phyloP scores from a whole-genome alignment of 1,140 invertebrate species.

The Drosophila willistoni region DNA sequence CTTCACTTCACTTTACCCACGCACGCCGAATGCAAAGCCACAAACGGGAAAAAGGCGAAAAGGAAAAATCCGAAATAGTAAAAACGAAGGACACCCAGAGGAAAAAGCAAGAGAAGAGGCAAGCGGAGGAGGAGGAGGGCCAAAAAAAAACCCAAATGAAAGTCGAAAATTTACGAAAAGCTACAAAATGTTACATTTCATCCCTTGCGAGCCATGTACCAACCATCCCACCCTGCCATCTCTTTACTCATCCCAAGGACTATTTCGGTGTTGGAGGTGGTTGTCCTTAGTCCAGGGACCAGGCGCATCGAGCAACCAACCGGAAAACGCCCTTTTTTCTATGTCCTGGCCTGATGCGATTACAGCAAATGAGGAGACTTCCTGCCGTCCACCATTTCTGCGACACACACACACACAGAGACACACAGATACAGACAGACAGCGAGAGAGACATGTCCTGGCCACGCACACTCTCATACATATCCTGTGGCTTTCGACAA shows the following conservation, averaged over 20 bases:
- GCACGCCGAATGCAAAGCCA: conserved; percentile 52
- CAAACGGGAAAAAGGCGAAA: conserved; percentile 32
- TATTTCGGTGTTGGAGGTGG: not conserved
- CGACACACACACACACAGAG: conserved; percentile 39
- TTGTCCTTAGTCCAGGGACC: conserved; percentile 16
- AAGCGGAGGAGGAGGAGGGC: no score
- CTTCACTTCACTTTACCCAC: conserved; percentile 7
- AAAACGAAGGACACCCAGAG: conserved; percentile 31
- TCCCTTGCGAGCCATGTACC: conserved; percentile 57
- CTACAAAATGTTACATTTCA: conserved; percentile 82
- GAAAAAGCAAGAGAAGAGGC: conserved; percentile 13
- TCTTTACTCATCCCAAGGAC: conserved; percentile 10
- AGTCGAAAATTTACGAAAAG: conserved; percentile 82
- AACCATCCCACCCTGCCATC: conserved; percentile 29
- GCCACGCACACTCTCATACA: conserved; percentile 56
- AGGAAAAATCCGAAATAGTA: conserved; percentile 22
- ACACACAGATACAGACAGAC: conserved; percentile 26
- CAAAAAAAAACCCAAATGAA: conserved; percentile 69
- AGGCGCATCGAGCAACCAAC: conserved; percentile 70
- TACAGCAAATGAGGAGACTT: conserved; percentile 83
- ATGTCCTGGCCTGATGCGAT: conserved; percentile 71
- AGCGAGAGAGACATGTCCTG: conserved; percentile 24
- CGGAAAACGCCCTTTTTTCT: conserved; percentile 82
- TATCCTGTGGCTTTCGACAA: conserved; percentile 82
- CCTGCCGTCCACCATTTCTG: conserved; percentile 81